phyloP scores from a whole-genome alignment of 92 coral and sea anemone genomes.

The Umimayanthus kanabou region DNA sequence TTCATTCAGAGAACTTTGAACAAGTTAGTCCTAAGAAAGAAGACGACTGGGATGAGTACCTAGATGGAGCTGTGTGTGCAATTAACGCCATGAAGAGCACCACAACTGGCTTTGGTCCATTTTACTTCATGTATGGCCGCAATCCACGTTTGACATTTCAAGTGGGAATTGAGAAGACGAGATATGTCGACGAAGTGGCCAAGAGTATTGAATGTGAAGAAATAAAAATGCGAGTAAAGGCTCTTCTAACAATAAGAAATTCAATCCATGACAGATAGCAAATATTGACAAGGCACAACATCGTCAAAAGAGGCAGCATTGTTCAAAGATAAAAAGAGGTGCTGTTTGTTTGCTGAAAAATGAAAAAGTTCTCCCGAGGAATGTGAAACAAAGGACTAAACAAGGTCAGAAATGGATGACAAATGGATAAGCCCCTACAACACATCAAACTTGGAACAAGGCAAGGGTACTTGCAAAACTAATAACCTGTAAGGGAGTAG shows the following conservation, averaged over 20 bases:
- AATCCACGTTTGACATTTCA: slow-evolving; percentile 60
- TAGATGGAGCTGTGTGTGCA: slow-evolving; percentile 62
- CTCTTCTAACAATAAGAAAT: slow-evolving; percentile 32
- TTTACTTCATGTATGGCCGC: slow-evolving; percentile 66
- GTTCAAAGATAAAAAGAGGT: slow-evolving; percentile 14
- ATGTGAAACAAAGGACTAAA: slow-evolving; percentile 64
- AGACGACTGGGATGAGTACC: slow-evolving; percentile 61
- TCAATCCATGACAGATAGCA: slow-evolving; percentile 38
- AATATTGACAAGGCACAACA: slow-evolving; percentile 67
- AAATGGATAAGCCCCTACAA: slow-evolving; percentile 64
- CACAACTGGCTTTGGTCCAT: slow-evolving; percentile 70
- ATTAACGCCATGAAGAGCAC: slow-evolving; percentile 59
- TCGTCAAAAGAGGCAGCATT: slow-evolving; percentile 56
- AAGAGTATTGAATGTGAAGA: slow-evolving; percentile 19
- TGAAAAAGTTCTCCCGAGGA: slow-evolving; percentile 53
- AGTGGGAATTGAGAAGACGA: slow-evolving; percentile 45
- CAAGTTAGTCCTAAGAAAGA: slow-evolving; percentile 49
- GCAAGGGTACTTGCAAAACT: slow-evolving; percentile 51
- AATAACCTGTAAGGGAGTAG: slow-evolving; percentile 24
- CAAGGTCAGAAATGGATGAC: slow-evolving; percentile 51
- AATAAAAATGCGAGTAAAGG: slow-evolving; percentile 32
- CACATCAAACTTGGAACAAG: slow-evolving; percentile 19
- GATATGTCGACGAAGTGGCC: slow-evolving; percentile 11
- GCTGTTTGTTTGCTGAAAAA: slow-evolving; percentile 20
- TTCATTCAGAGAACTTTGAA: slow-evolving; percentile 50